A percentile compares a stretch with the other conserved stretches of the same genome.
Evolutionary conservation across 2,888 invertebrate species (phyloP).

Genomic region (Melikaiella ostensackeni): DNA sequence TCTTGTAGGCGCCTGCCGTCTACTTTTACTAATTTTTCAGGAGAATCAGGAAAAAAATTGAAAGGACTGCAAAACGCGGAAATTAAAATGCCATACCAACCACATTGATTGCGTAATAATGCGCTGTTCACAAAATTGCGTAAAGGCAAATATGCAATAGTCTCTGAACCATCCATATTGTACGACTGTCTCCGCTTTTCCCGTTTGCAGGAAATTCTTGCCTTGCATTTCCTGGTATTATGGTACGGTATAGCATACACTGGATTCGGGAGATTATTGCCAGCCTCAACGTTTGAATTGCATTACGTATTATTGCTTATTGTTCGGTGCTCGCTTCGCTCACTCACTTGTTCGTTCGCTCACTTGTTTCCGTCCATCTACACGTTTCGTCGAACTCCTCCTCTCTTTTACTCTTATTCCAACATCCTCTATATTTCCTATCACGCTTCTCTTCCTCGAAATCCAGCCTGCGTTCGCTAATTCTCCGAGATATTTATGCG

Average conservation of each 20-base stretch:
- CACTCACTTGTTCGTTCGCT: slow-evolving; percentile 44
- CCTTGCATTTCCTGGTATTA: slow-evolving; percentile 73
- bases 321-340: slow-evolving; percentile 66
- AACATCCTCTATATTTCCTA: slow-evolving; percentile 3
- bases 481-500: slow-evolving; percentile 57
- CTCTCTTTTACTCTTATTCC: slow-evolving; percentile 44
- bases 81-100: slow-evolving; percentile 49
- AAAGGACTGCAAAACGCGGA: slow-evolving; percentile 49
- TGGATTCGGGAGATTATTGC: slow-evolving; percentile 68
- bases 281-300: slow-evolving; percentile 74
- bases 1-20: too few species aligned
- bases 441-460: slow-evolving; percentile 46
- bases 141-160: slow-evolving; percentile 72
- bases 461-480: slow-evolving; percentile 56
- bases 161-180: slow-evolving; percentile 66
- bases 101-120: slow-evolving; percentile 69
- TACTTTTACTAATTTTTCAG: too few species aligned
- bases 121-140: slow-evolving; percentile 65
- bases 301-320: slow-evolving; percentile 76
- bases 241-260: slow-evolving; percentile 57
- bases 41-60: slow-evolving; percentile 31
- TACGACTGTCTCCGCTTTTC: slow-evolving; percentile 68
- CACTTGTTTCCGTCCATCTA: slow-evolving; percentile 45
- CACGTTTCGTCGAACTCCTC: slow-evolving; percentile 45
- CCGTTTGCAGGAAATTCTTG: slow-evolving; percentile 70